Evolutionary conservation across 2,113 vertebrate species (phyloP).

Genomic region (Micromys minutus): DNA sequence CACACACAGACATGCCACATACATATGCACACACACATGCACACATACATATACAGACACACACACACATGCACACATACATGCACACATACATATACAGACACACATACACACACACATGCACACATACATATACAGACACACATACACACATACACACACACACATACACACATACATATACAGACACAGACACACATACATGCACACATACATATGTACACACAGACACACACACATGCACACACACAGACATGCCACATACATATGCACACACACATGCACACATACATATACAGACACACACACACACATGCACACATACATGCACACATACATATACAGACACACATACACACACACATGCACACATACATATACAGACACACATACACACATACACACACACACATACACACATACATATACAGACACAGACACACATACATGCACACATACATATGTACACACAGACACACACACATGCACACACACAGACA

Average conservation of each 20-base stretch:
- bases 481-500: not conserved
- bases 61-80: not conserved
- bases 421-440: not conserved
- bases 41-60: not conserved
- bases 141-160: not conserved
- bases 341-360: too few species aligned
- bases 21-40: not conserved
- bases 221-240: accelerated
- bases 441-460: accelerated
- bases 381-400: not conserved
- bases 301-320: not conserved
- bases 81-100: not conserved
- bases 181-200: too few species aligned
- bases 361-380: not conserved
- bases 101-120: too few species aligned
- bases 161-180: not conserved
- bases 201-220: not conserved
- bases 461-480: not conserved
- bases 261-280: not conserved
- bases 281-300: not conserved
- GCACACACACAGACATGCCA: too few species aligned
- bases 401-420: not conserved
- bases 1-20: not conserved
- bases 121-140: not conserved
- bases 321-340: not conserved